Evolutionary conservation across 2,797 vertebrate genomes (phyloP).

Genomic region (Synanceia verrucosa): DNA sequence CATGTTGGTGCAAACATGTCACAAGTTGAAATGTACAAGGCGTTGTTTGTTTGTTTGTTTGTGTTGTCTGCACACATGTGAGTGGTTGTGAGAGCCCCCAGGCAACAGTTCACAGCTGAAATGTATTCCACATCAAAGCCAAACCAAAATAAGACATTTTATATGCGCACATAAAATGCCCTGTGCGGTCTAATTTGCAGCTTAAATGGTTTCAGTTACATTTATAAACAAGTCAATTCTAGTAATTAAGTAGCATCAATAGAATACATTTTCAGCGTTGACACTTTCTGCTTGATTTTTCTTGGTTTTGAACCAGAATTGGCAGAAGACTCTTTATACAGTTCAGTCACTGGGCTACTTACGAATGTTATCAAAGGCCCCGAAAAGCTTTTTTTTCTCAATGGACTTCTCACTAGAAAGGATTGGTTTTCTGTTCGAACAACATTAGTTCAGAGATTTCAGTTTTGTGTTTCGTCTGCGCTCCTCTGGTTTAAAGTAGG

Average conservation of each 20-base stretch:
- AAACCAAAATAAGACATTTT: conserved; percentile 59
- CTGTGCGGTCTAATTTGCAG: conserved; percentile 57
- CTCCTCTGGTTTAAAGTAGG: too few species aligned
- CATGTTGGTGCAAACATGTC: background rate
- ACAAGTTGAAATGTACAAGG: conserved; percentile 5
- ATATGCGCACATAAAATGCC: conserved; percentile 55
- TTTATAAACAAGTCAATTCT: conserved; percentile 70
- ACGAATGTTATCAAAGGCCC: background rate
- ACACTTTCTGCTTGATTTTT: conserved; percentile 77
- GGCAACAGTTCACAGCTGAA: conserved; percentile 67
- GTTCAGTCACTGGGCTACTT: background rate
- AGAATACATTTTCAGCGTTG: conserved; percentile 85
- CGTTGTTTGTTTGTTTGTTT: too few species aligned
- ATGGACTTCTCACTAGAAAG: background rate
- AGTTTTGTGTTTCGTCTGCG: too few species aligned
- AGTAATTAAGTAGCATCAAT: conserved; percentile 86
- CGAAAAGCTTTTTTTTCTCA: background rate
- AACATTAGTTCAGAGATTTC: too few species aligned
- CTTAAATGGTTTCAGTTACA: conserved; percentile 65
- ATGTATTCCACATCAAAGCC: conserved; percentile 73
- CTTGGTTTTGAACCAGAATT: conserved; percentile 56
- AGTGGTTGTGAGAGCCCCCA: conserved; percentile 26
- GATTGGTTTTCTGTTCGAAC: background rate
- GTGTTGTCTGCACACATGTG: background rate
- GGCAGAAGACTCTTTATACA: background rate